Conservation (phyloP, 2,113 vertebrate species). For the Chionis minor region DNA sequence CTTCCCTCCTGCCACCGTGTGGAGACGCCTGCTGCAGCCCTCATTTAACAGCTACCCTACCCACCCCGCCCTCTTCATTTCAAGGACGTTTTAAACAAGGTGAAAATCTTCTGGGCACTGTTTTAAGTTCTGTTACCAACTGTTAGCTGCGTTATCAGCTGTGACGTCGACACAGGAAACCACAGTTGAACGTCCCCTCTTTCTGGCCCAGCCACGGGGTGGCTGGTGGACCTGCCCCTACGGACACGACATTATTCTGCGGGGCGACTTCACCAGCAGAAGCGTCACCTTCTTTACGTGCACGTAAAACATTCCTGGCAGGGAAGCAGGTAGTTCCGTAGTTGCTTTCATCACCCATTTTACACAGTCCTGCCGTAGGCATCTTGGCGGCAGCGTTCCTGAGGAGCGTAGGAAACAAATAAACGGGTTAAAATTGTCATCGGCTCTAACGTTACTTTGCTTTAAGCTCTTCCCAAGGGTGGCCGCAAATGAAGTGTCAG, state of each 20-base stretch:
- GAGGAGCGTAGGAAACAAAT: not conserved
- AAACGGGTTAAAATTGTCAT: not conserved
- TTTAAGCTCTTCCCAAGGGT: not conserved
- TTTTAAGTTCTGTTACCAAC: not conserved
- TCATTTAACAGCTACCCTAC: not conserved
- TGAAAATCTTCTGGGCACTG: not conserved
- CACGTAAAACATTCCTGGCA: constrained; percentile 59
- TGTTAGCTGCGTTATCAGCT: not conserved
- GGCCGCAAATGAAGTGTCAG: not conserved
- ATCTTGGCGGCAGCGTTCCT: not conserved
- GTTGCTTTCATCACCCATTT: constrained; percentile 61
- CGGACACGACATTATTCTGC: accelerated
- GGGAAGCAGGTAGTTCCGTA: constrained; percentile 73
- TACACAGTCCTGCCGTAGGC: constrained; percentile 49
- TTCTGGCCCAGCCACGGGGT: not conserved
- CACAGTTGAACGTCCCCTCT: not conserved
- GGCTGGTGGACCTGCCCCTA: not conserved
- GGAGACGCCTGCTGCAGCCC: not conserved
- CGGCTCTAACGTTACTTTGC: no score
- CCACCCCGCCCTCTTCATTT: not conserved
- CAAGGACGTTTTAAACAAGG: not conserved
- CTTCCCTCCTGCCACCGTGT: not conserved
- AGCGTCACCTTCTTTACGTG: constrained; percentile 68
- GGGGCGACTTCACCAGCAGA: not conserved
- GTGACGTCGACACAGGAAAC: not conserved